Conservation (phyloP, 1,140 invertebrate genomes). For the Drosophila sproati region DNA sequence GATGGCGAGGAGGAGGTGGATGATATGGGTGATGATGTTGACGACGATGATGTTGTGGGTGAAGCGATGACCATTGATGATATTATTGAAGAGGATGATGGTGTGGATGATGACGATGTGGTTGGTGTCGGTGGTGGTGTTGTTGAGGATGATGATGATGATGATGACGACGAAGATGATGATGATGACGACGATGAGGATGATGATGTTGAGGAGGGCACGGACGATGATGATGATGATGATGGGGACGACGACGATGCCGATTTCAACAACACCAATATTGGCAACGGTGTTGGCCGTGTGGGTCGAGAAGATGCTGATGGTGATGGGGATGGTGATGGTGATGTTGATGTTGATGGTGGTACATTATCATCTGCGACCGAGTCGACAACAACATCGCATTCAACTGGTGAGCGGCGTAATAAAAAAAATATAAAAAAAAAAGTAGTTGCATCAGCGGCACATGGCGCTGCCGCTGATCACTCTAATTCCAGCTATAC, state of each 20-base stretch:
- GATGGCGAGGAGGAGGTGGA: constrained; percentile 29
- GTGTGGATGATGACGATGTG: constrained; percentile 30
- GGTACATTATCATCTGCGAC: constrained; percentile 63
- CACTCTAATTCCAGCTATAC: constrained; percentile 69
- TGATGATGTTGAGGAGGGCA: constrained; percentile 22
- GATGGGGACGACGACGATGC: background rate
- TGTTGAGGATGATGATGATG: constrained; percentile 37
- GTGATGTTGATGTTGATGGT: constrained; percentile 24
- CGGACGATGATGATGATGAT: constrained; percentile 29
- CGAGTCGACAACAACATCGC: constrained; percentile 64
- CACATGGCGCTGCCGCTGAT: constrained; percentile 47
- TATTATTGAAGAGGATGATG: constrained; percentile 12
- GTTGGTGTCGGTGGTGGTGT: constrained; percentile 35
- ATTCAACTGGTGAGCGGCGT: constrained; percentile 76
- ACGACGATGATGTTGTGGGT: constrained; percentile 18
- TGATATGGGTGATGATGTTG: constrained; percentile 11
- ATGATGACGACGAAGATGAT: constrained; percentile 25
- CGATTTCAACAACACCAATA: constrained; percentile 7
- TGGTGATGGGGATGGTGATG: constrained; percentile 24
- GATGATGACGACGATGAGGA: background rate
- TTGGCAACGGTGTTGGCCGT: constrained; percentile 27
- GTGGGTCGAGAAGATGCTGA: background rate
- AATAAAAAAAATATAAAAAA: constrained; percentile 38
- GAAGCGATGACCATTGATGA: constrained; percentile 16
- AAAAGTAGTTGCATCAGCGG: constrained; percentile 29